phyloP scores from a whole-genome alignment of 2,797 vertebrate species.

The Borostomias antarcticus region DNA sequence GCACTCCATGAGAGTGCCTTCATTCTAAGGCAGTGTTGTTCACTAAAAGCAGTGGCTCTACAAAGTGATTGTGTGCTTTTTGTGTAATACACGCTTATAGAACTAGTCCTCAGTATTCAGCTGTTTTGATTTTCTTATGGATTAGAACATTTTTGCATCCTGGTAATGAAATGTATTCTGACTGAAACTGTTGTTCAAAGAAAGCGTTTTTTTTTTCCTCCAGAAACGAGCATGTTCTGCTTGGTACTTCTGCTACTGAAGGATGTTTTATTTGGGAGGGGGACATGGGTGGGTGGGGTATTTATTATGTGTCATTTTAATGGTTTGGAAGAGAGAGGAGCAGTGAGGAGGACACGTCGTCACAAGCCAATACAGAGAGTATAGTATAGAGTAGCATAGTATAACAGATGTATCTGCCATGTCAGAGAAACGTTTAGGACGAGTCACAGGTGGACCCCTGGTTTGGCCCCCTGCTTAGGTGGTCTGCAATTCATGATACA shows the following conservation, averaged over 20 bases:
- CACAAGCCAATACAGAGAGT: background rate
- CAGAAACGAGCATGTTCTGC: conserved; percentile 33
- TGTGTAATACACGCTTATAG: conserved; percentile 14
- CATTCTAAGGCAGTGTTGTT: background rate
- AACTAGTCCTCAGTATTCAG: conserved; percentile 27
- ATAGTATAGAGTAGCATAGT: too few species aligned
- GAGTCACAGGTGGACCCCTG: too few species aligned
- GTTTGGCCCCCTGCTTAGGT: too few species aligned
- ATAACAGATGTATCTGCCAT: too few species aligned
- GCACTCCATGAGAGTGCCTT: background rate
- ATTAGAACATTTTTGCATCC: too few species aligned
- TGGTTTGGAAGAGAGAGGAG: conserved; percentile 21
- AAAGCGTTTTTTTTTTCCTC: too few species aligned
- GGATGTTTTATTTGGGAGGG: conserved; percentile 41
- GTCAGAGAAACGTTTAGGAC: too few species aligned
- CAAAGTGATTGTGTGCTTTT: background rate
- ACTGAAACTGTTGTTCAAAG: conserved; percentile 43
- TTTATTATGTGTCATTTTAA: conserved; percentile 70
- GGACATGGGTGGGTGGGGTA: conserved; percentile 65
- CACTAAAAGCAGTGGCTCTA: background rate
- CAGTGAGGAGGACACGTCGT: background rate
- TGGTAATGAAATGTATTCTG: conserved; percentile 23
- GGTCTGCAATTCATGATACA: too few species aligned
- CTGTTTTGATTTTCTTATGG: conserved; percentile 22
- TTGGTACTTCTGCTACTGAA: conserved; percentile 45